Evolutionary conservation across 2,888 invertebrate species (phyloP), one percentile per base, ranked within the genome.

Genomic region (Lycaena phlaeas): DNA sequence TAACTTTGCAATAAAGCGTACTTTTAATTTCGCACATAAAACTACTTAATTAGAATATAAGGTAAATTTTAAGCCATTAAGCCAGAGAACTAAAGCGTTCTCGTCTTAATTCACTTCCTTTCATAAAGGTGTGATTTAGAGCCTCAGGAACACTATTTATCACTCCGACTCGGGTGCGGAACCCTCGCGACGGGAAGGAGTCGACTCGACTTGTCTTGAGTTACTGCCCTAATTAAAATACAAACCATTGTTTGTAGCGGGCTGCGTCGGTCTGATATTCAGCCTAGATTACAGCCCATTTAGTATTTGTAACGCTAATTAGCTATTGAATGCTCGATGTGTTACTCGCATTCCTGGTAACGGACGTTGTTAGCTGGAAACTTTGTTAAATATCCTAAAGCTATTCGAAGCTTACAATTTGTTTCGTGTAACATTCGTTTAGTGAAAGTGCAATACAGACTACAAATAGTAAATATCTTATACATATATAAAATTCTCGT

Each of bases 81-180:
- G 2, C 22, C 22, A 22, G 22, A 5, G 3, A 22, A 22, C 22
- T 22, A 22, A 2, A 5, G 22, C 22, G 18, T 5, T 18, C 4
- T 5, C 18, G 42, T 52, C 51, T 55, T 50, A 53, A 54, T 52
- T 47, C 48, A 54, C 45, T 46, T 48, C 47, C 50, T 52, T 52
- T 54, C 53, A 54, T 47, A 53, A n/a, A 54, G 52, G 47, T 52
- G 54, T 57, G 53, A 57, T 58, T 51, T 57, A 58, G 45, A 44
- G 47, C 48, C 42, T 38, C 43, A 28, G 46, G 43, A 46, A 44
- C 42, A 50, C 53, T 49, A 53, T 57, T 53, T 50, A 51, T 54
- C 51, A 51, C 40, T 48, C 44, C 39, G 43, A 52, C 43, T 48
- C 49, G 51, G 50, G 52, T 49, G 43, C 37, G 36, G 41, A 42